Base-by-base conservation (phyloP, 2,888 invertebrate species). In the Baccha elongata region DNA sequence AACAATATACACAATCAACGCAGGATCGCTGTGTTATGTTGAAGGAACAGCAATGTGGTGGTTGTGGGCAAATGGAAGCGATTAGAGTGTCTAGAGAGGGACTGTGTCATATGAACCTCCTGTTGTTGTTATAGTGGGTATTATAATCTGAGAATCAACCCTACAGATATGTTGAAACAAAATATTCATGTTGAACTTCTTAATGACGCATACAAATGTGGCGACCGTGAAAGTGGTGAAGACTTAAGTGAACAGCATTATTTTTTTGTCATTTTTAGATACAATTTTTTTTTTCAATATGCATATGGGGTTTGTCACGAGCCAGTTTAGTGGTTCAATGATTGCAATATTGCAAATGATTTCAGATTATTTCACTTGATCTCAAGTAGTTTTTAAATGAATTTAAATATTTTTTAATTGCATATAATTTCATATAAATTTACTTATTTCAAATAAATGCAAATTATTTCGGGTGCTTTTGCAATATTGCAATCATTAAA, bases 201-300 rank as follows among this genome's bases (percentile, higher is more conserved):
- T 75, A 75, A 72, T 75, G 75, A 71, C 67, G 62, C 53, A 48
- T 35, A 48, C 53, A 53, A 52, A 46, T 29, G 50, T 15, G 7
- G 46, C 65, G 50, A 65, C 58, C 60, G 44, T 68, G 42, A 52
- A 75, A 68, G 32, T 50, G 46, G 29, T 40, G 19, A 44, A 60
- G 46, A 68, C 60, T 44, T 52, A n/a, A 60, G n/a, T 46, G 58
- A 21, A 58, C 60, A n/a, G n/a, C n/a, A 17, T 3, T 37, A 3
- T 2, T 13, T 2, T 37, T 37, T 37, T 37, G 10, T 15, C 15
- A 13, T n/a, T 32, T 32, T 26, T 4, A 26, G 26, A 4, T 4
- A 26, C 26, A 26, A 3, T 3, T n/a, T 52, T 32, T 11, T 17
- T 19, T 19, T 32, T 11, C n/a, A n/a, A n/a, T n/a, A n/a, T n/a